These are phyloP conservation scores for Mylabris phalerata DNA, from an alignment of 1,140 invertebrate species.

Conservation along the genomic window DNA sequence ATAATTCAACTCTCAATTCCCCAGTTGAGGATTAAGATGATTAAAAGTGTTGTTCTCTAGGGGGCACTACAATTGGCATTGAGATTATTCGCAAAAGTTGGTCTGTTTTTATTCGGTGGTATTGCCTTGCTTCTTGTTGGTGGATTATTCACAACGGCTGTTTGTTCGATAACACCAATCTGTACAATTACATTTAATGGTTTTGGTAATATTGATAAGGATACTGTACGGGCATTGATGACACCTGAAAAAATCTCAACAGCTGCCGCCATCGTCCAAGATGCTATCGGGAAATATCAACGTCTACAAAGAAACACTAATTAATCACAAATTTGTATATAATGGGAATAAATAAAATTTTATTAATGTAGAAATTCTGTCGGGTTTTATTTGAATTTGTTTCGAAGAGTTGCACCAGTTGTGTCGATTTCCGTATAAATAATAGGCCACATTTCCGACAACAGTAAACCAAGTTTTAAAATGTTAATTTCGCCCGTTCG, in stretches of 20 bases:
- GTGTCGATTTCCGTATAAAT: no score
- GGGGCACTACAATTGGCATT: conserved; percentile 25
- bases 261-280: conserved; percentile 53
- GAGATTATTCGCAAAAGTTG: conserved; percentile 42
- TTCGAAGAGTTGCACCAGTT: not conserved
- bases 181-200: conserved; percentile 55
- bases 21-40: not conserved
- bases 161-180: conserved; percentile 59
- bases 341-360: not conserved
- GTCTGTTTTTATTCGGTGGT: conserved; percentile 50
- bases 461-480: no score
- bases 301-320: conserved; percentile 42
- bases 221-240: conserved; percentile 43
- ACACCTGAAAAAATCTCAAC: conserved; percentile 51
- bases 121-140: conserved; percentile 40
- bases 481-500: no score
- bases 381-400: not conserved
- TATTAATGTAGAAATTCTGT: not conserved
- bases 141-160: conserved; percentile 45
- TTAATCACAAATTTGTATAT: not conserved
- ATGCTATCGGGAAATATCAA: conserved; percentile 59
- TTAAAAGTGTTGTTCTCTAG: not conserved
- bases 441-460: no score
- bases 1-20: no score
- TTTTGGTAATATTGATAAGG: conserved; percentile 31